Evolutionary conservation across 2,797 vertebrate species (phyloP).

Genomic region (Gorsachius magnificus): DNA sequence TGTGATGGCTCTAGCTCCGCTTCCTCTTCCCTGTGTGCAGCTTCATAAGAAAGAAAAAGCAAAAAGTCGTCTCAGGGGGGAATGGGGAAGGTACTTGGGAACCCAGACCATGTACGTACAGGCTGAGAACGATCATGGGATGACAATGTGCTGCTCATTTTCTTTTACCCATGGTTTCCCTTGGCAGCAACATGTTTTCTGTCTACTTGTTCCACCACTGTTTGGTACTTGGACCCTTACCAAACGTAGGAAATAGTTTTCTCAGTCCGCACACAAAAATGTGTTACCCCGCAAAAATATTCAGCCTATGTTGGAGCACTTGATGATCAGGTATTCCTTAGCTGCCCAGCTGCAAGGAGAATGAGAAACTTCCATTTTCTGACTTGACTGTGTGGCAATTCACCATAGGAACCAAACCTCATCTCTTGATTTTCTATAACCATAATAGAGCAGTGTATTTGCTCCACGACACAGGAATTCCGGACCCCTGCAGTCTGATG

Average conservation of each 20-base stretch:
- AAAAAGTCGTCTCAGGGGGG: not conserved
- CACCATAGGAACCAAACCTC: not conserved
- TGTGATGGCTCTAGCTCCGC: not conserved
- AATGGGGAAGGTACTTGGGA: not conserved
- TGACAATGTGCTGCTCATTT: not conserved
- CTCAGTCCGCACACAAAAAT: not conserved
- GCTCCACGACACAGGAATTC: not conserved
- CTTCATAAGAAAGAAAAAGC: not conserved
- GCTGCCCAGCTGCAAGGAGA: not conserved
- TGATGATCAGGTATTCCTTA: not conserved
- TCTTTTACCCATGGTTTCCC: not conserved
- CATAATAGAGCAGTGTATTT: not conserved
- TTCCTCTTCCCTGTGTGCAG: not conserved
- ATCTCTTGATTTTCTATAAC: not conserved
- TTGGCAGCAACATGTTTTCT: not conserved
- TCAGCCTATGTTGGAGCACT: not conserved
- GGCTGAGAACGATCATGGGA: not conserved
- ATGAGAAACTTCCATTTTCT: not conserved
- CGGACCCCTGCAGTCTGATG: not conserved
- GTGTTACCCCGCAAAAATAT: not conserved
- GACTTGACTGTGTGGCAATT: not conserved
- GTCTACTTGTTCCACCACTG: not conserved
- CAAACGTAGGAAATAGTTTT: not conserved
- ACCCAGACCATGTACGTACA: not conserved
- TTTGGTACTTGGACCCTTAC: not conserved